These are phyloP conservation scores for Phrixothrix hirtus DNA, from an alignment of 2,888 invertebrate genomes.

Conservation along the genomic window DNA sequence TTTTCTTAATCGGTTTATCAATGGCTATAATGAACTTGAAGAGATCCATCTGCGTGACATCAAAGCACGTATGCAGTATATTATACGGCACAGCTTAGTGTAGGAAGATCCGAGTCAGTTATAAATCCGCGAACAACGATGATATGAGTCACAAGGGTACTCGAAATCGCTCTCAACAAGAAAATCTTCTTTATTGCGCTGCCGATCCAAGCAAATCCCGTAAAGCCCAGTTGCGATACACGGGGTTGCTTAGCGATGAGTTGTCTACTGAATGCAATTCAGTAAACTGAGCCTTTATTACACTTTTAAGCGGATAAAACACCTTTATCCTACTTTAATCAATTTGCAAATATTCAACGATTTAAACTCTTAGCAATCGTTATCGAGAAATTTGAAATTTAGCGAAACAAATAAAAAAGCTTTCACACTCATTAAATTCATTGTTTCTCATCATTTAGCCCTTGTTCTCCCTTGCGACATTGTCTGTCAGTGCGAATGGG, in stretches of 20 bases:
- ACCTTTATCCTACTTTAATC: conserved; percentile 34
- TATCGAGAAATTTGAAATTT: conserved; percentile 7
- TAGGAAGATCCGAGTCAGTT: conserved; percentile 39
- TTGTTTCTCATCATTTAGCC: conserved; percentile 38
- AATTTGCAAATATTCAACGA: conserved; percentile 29
- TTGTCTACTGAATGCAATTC: conserved; percentile 28
- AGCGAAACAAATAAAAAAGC: conserved; percentile 30
- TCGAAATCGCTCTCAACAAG: conserved; percentile 56
- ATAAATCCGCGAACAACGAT: conserved; percentile 52
- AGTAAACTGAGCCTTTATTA: conserved; percentile 31
- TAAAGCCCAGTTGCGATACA: conserved; percentile 33
- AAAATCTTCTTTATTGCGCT: conserved; percentile 55
- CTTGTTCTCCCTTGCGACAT: conserved; percentile 25
- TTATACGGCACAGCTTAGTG: conserved; percentile 21
- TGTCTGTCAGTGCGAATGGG: conserved; percentile 24
- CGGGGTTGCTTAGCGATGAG: conserved; percentile 39
- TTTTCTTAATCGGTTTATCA: too few relatives aligned
- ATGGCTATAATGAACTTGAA: conserved; percentile 24
- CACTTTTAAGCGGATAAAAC: conserved; percentile 38
- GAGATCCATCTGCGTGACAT: conserved; percentile 10
- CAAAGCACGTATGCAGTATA: conserved; percentile 28
- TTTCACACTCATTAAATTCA: conserved; percentile 38
- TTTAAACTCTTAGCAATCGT: conserved; percentile 2
- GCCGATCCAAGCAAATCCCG: conserved; percentile 40
- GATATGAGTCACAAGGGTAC: conserved; percentile 53